Base-by-base conservation (phyloP, 92 coral and sea anemone species). In the Actinernus sp. region DNA sequence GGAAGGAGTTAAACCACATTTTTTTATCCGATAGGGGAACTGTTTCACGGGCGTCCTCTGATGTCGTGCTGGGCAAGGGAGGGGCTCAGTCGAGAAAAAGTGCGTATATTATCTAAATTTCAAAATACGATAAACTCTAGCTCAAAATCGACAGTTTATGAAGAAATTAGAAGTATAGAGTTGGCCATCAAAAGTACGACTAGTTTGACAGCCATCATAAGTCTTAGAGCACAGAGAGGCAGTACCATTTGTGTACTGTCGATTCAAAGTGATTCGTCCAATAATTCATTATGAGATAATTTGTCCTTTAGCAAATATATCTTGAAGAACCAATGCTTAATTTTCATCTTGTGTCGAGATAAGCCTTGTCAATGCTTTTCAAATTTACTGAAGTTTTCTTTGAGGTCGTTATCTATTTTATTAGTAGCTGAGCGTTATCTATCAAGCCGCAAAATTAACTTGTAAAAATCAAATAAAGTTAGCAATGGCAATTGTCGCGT, bases 381-480 rank as follows among this genome's bases (percentile, higher is more conserved):
- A 45, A 45, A 45, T 45, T 41, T 70, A 51, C 78, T 70, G 22
- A 57, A 62, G 45, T 70, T 70, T 36, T 47, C n/a, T 4, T 18
- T 36, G 26, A 31, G 22, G 21, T 7, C 51, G 26, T 70, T 70
- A 70, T 70, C 78, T 38, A 3, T 22, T 26, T 19, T 68, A 68
- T 68, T 68, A 68, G 65, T 53, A 30, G 30, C 27, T 26, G 28
- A 30, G 26, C 43, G 45, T 70, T 70, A 70, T 70, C 67, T n/a
- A 27, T 6, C 20, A 24, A 41, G 46, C 52, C 78, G 30, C 55
- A 70, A 68, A 70, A 70, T 70, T 70, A 70, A 70, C 65, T 70
- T 45, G 66, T 70, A 70, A 70, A 70, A 57, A 43, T 70, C 66
- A 70, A 70, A 70, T 70, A 70, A 70, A 70, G 48, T 26, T 20